Evolutionary conservation across 2,888 invertebrate genomes (phyloP).

Genomic region (Lathronympha strigana): DNA sequence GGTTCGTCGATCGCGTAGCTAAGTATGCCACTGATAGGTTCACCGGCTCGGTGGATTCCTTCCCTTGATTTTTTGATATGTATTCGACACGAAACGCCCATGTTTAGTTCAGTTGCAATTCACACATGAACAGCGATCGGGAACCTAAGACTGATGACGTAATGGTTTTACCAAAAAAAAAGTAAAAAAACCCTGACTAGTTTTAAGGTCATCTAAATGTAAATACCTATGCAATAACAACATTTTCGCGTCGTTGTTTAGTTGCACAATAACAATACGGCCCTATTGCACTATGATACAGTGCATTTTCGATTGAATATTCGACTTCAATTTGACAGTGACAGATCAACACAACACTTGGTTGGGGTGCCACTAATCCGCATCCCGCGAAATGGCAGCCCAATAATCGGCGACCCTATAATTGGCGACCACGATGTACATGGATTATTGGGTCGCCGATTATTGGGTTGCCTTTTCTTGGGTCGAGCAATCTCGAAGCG

Average conservation of each 20-base stretch:
- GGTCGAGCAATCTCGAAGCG: too few species aligned
- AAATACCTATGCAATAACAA: not conserved
- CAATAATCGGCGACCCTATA: too few species aligned
- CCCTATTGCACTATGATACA: not conserved
- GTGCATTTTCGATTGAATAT: not conserved
- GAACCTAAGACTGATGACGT: not conserved
- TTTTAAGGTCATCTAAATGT: not conserved
- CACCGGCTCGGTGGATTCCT: constrained; percentile 52
- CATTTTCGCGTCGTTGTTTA: not conserved
- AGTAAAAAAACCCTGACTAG: too few species aligned
- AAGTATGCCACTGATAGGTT: constrained; percentile 52
- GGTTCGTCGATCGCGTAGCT: constrained; percentile 55
- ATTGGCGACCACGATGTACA: too few species aligned
- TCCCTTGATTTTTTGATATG: constrained; percentile 50
- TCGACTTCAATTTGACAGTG: not conserved
- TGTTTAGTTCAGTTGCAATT: constrained; percentile 39
- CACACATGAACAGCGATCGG: not conserved
- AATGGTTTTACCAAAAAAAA: not conserved
- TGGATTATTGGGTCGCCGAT: too few species aligned
- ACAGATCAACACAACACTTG: not conserved
- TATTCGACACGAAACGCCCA: constrained; percentile 58
- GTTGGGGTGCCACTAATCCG: too few species aligned
- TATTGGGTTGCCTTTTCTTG: too few species aligned
- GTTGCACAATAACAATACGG: not conserved
- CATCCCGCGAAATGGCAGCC: too few species aligned